Percentiles rank a stretch among this genome's conserved stretches.
Evolutionary conservation across 2,888 invertebrate species (phyloP).

Genomic region (Zaprionus lineosus): DNA sequence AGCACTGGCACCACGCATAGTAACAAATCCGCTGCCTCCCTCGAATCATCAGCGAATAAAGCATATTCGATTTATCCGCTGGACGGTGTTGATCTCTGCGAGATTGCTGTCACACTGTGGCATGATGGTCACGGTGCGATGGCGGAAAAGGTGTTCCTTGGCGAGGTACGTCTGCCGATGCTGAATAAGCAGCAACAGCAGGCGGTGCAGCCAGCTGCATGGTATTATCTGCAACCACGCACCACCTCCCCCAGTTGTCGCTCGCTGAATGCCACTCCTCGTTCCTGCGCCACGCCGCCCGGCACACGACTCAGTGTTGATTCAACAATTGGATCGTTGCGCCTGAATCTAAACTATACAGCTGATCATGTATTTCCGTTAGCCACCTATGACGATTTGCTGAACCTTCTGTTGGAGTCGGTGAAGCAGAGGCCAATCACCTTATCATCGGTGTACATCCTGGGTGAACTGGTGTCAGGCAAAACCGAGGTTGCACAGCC

Average conservation of each 20-base stretch:
- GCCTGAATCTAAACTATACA: constrained; percentile 93
- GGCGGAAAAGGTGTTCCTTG: constrained; percentile 91
- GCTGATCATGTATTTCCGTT: constrained; percentile 94
- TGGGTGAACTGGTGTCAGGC: constrained; percentile 93
- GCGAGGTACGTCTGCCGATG: constrained; percentile 92
- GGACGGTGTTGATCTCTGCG: constrained; percentile 89
- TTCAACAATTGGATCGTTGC: constrained; percentile 90
- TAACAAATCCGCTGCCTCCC: constrained; percentile 65
- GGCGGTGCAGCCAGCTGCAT: constrained; percentile 87
- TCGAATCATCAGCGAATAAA: constrained; percentile 77
- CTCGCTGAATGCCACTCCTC: constrained; percentile 83
- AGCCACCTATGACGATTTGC: constrained; percentile 90
- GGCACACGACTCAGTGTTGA: constrained; percentile 87
- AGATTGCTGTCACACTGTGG: constrained; percentile 92
- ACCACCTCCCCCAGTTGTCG: constrained; percentile 84
- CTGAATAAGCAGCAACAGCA: constrained; percentile 87
- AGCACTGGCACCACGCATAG: constrained; percentile 68
- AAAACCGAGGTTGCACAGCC: constrained; percentile 96
- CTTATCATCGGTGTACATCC: constrained; percentile 89
- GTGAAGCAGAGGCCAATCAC: constrained; percentile 86
- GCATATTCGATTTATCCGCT: constrained; percentile 85
- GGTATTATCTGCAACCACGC: constrained; percentile 90
- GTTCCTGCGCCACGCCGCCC: constrained; percentile 89
- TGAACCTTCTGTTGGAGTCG: constrained; percentile 88
- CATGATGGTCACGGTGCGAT: constrained; percentile 89